Conservation (phyloP, 2,797 vertebrate species). For the Tragelaphus eurycerus region DNA sequence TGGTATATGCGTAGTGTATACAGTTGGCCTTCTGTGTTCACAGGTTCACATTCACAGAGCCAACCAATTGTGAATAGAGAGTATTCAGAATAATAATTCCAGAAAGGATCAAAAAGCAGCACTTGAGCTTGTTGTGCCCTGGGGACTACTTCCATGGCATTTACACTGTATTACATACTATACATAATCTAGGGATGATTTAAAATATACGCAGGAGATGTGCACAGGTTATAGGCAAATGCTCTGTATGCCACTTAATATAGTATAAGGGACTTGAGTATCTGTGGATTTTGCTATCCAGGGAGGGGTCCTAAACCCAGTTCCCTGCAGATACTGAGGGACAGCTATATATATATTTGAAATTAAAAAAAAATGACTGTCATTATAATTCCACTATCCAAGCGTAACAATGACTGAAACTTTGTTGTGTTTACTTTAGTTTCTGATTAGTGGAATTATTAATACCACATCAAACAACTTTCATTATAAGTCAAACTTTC, state of each 20-base stretch:
- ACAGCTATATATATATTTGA: neutral
- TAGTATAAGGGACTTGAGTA: neutral
- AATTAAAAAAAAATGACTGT: neutral
- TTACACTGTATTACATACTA: neutral
- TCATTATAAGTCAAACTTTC: neutral
- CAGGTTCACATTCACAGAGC: neutral
- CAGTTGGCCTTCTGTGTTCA: neutral
- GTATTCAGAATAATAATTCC: neutral
- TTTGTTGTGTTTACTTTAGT: neutral
- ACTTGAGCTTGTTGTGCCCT: neutral
- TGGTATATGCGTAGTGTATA: neutral
- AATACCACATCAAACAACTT: neutral
- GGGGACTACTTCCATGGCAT: neutral
- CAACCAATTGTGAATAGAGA: neutral
- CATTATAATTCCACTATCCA: neutral
- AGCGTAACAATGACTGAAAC: neutral
- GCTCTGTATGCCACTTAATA: neutral
- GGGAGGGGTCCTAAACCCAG: neutral
- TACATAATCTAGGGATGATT: neutral
- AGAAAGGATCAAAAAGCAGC: neutral
- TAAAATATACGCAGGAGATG: neutral
- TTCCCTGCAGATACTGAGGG: neutral
- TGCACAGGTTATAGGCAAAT: neutral
- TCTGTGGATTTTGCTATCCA: neutral
- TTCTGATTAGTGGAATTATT: neutral